Conservation (phyloP, 2,797 vertebrate genomes). For the Prunella strophiata region DNA sequence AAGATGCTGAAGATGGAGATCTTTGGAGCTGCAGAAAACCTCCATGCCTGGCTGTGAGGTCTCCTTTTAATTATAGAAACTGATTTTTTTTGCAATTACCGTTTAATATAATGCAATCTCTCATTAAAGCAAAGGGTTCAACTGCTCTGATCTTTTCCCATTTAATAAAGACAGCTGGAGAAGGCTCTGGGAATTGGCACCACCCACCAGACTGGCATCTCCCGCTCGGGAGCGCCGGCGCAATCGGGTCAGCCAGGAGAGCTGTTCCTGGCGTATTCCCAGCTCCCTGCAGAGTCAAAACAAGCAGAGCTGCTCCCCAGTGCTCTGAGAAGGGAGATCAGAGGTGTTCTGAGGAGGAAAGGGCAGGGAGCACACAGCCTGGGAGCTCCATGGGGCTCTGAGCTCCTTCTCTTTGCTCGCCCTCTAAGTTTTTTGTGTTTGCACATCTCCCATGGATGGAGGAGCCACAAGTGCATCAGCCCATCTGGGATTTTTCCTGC, state of each 20-base stretch:
- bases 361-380: neutral
- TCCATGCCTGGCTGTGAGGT: neutral
- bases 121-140: constrained; percentile 35
- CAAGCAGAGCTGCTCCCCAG: neutral
- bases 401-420: neutral
- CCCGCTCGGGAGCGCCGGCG: fast-evolving
- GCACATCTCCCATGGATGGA: fast-evolving
- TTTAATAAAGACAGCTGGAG: neutral
- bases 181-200: constrained; percentile 35
- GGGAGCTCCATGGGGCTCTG: neutral
- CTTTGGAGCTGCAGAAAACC: neutral
- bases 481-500: neutral
- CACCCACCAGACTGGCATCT: neutral
- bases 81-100: neutral
- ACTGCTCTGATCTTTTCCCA: neutral
- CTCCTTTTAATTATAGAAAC: constrained; percentile 28
- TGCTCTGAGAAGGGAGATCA: neutral
- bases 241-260: neutral
- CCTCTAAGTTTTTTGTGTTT: neutral
- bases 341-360: neutral
- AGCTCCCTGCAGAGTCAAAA: neutral
- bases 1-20: neutral
- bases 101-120: constrained; percentile 1
- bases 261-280: neutral
- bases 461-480: neutral